A percentile compares a stretch with the other conserved stretches of the same genome.
These are phyloP conservation scores for Cyclargus thomasi DNA, from an alignment of 1,140 invertebrate genomes.

Conservation along the genomic window DNA sequence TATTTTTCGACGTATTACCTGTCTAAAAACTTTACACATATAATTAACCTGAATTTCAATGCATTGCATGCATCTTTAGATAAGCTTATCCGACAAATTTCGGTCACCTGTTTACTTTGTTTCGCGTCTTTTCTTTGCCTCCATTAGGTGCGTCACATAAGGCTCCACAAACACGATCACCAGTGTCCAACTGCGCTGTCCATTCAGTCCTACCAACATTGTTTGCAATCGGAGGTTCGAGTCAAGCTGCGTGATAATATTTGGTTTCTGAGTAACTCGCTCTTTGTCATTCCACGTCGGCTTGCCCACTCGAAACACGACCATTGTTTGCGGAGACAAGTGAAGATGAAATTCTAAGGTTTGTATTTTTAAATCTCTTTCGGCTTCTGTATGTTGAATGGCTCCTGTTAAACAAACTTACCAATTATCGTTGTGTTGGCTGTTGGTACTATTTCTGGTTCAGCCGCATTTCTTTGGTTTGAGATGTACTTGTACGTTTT, in stretches of 20 bases:
- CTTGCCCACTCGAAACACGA: slow-evolving; percentile 53
- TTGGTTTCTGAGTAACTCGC: slow-evolving; percentile 57
- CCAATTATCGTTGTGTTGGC: slow-evolving; percentile 47
- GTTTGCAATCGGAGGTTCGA: slow-evolving; percentile 35
- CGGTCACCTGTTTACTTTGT: not conserved
- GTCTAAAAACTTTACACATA: too few relatives aligned
- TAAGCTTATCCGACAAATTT: not conserved
- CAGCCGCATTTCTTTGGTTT: slow-evolving; percentile 30
- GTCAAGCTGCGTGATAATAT: slow-evolving; percentile 64
- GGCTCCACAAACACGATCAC: slow-evolving; percentile 27
- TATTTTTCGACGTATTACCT: too few relatives aligned
- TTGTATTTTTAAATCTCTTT: slow-evolving; percentile 60
- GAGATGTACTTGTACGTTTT: not conserved
- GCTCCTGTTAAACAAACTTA: slow-evolving; percentile 60
- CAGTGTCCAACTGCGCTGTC: slow-evolving; percentile 29
- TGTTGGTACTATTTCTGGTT: slow-evolving; percentile 34
- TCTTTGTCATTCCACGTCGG: slow-evolving; percentile 52
- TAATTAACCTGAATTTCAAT: too few relatives aligned
- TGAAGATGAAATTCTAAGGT: slow-evolving; percentile 55
- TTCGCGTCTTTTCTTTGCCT: slow-evolving; percentile 11
- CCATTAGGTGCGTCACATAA: slow-evolving; percentile 22
- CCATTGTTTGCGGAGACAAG: slow-evolving; percentile 58
- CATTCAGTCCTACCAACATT: slow-evolving; percentile 39
- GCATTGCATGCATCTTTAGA: too few relatives aligned
- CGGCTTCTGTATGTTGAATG: slow-evolving; percentile 65